These are phyloP conservation scores for Carlito syrichta DNA, from an alignment of 2,113 vertebrate genomes.

Conservation along the genomic window DNA sequence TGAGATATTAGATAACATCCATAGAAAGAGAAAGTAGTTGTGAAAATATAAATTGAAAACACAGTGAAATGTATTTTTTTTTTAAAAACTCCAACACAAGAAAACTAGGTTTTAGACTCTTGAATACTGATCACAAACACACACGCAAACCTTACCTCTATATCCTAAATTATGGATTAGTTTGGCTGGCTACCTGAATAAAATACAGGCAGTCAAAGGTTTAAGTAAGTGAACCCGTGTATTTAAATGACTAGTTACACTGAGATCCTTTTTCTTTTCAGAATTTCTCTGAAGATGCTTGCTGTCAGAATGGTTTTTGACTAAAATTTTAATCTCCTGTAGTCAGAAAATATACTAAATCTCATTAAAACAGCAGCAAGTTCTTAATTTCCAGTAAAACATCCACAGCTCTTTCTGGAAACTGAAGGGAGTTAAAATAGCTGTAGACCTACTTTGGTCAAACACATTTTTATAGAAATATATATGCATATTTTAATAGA, in stretches of 20 bases:
- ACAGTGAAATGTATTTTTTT: conserved; percentile 42
- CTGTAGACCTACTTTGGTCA: conserved; percentile 87
- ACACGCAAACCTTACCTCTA: not conserved
- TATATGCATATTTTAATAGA: conserved; percentile 73
- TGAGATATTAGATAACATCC: conserved; percentile 65
- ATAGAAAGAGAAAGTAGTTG: conserved; percentile 67
- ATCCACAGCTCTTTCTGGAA: conserved; percentile 80
- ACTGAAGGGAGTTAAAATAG: conserved; percentile 71
- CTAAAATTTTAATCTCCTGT: conserved; percentile 64
- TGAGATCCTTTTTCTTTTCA: conserved; percentile 57
- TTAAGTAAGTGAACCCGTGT: conserved; percentile 2
- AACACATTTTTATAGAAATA: conserved; percentile 78
- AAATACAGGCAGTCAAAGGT: conserved; percentile 41
- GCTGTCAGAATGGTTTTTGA: conserved; percentile 58
- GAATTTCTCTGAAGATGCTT: conserved; percentile 60
- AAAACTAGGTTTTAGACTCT: conserved; percentile 32
- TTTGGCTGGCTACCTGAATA: conserved; percentile 47
- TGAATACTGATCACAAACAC: conserved; percentile 5
- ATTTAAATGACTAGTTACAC: conserved; percentile 46
- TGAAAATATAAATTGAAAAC: conserved; percentile 60
- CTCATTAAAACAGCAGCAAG: conserved; percentile 81
- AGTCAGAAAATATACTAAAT: conserved; percentile 73
- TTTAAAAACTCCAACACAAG: conserved; percentile 60
- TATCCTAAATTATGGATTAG: not conserved
- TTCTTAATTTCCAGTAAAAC: conserved; percentile 85